A percentile compares a stretch with the other conserved stretches of the same genome.
These are phyloP conservation scores for Drosophila yooni DNA, from an alignment of 2,888 invertebrate species.

Conservation along the genomic window DNA sequence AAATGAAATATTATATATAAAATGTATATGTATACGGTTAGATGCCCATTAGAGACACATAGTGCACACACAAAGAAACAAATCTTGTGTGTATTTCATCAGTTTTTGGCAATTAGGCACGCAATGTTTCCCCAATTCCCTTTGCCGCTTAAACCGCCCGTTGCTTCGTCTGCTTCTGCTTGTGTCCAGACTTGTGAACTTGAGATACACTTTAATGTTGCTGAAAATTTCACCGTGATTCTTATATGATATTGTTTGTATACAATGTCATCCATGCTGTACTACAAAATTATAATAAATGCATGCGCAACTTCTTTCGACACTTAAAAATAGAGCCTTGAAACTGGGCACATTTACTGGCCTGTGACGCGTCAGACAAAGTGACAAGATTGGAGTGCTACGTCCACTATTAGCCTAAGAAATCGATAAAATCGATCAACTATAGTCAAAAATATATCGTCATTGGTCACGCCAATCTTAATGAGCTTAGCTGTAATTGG, in stretches of 20 bases:
- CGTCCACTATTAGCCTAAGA: neutral
- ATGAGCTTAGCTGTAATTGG: neutral
- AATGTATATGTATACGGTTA: constrained; percentile 34
- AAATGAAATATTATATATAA: neutral
- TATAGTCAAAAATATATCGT: neutral
- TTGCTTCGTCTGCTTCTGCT: neutral
- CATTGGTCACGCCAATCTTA: neutral
- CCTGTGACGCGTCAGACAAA: neutral
- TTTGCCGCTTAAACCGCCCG: no score
- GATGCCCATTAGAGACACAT: constrained; percentile 6
- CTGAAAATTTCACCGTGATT: neutral
- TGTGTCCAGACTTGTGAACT: neutral
- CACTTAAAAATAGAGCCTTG: neutral
- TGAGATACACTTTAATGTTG: neutral
- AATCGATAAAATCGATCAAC: neutral
- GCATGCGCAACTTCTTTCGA: no score
- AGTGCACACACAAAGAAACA: neutral
- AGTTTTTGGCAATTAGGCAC: constrained; percentile 26
- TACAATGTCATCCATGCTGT: no score
- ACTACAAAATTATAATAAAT: no score
- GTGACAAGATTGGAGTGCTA: neutral
- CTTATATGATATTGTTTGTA: neutral
- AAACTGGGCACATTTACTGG: neutral
- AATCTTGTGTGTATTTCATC: constrained; percentile 20
- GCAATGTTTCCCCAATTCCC: constrained; percentile 6